phyloP scores from a whole-genome alignment of 2,888 invertebrate genomes.

The Pristionchus fissidentatus region DNA sequence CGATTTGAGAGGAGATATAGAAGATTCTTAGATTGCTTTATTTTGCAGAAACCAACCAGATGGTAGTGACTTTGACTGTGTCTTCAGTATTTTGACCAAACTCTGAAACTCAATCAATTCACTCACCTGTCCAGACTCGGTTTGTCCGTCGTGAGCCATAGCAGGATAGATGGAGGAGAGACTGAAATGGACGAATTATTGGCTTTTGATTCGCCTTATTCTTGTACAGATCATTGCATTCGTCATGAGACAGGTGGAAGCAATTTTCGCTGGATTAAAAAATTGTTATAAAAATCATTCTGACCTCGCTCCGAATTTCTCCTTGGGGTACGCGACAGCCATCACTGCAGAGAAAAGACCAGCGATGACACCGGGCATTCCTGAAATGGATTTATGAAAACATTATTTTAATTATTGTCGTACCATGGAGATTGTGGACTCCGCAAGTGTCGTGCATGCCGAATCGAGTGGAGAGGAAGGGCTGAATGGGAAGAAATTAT shows the following conservation, averaged over 20 bases:
- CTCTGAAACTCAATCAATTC: not conserved
- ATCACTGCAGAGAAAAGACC: constrained; percentile 60
- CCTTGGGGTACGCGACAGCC: constrained; percentile 58
- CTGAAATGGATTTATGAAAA: not conserved
- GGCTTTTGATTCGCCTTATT: not conserved
- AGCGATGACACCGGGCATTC: constrained; percentile 67
- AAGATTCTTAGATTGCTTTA: no score
- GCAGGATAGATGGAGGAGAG: constrained; percentile 61
- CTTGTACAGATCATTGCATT: not conserved
- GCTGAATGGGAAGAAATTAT: constrained; percentile 79
- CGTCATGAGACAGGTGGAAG: no score
- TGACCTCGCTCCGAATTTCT: constrained; percentile 56
- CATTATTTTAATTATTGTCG: not conserved
- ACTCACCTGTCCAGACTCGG: constrained; percentile 35
- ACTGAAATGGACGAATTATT: constrained; percentile 49
- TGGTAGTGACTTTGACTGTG: no score
- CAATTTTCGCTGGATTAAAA: not conserved
- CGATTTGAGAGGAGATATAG: not conserved
- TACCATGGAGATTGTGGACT: constrained; percentile 69
- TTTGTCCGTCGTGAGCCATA: constrained; percentile 48
- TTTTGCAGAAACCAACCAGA: no score
- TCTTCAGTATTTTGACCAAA: not conserved
- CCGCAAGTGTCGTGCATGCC: constrained; percentile 78
- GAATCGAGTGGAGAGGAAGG: constrained; percentile 84
- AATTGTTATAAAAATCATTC: not conserved